Evolutionary conservation across 2,888 invertebrate species (phyloP), one percentile per base, ranked within the genome.

Genomic region (Idaea aversata): DNA sequence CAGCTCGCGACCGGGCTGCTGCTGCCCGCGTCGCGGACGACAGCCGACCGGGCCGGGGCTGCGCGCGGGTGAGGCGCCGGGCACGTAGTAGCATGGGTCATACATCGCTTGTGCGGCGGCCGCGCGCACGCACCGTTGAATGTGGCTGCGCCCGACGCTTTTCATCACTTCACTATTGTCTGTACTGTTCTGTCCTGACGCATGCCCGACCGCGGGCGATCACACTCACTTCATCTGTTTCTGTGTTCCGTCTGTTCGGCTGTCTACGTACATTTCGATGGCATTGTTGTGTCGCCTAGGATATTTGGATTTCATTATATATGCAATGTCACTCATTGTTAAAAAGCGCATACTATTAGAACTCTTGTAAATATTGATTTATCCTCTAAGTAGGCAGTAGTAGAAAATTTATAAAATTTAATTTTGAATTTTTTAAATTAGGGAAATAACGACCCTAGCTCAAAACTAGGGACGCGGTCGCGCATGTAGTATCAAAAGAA

Each of bases 71-170:
- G 77, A 64, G 61, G 36, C 61, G 63, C 80, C 80, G 82, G 85
- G 83, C 87, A 78, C 83, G 90, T 91, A 91, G 91, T 91, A 91
- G 92, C 92, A 92, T 92, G 92, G 90, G 92, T 91, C 91, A 91
- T 89, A 90, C 90, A 90, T 91, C 87, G 91, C 91, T 91, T 91
- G 91, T 89, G 90, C 91, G 88, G 87, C 88, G 90, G 89, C 91
- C 91, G 90, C 87, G 88, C 90, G 89, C 90, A 87, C 91, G 90
- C 91, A 88, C 89, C 91, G 91, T 90, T 92, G 84, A 88, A 91
- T 92, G 92, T 92, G 92, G 91, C 92, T 92, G 92, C 90, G 91
- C 91, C 92, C 92, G 91, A 91, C 80, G 92, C 92, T 92, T 93
- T 83, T 91, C 92, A 92, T 92, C 89, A 90, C 90, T 91, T 93